These are phyloP conservation scores for Macrophya annulata DNA, from an alignment of 2,888 invertebrate genomes.

Conservation along the genomic window DNA sequence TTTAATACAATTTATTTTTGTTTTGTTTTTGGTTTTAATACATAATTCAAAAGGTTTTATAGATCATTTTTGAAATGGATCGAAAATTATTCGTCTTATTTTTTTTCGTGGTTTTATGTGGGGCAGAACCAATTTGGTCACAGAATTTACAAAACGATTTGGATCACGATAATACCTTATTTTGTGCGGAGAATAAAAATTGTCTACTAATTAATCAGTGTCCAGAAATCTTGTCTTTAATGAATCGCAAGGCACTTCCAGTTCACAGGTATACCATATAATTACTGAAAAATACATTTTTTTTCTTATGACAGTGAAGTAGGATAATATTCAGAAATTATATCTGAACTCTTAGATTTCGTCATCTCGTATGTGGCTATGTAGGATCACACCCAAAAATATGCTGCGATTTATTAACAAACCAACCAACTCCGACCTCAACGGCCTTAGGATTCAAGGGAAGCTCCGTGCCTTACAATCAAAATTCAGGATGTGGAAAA, in stretches of 20 bases:
- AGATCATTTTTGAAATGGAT: constrained; percentile 4
- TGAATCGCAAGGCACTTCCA: constrained; percentile 68
- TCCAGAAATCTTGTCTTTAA: constrained; percentile 65
- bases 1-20: neutral
- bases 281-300: constrained; percentile 32
- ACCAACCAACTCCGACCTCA: constrained; percentile 51
- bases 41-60: neutral
- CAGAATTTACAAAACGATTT: constrained; percentile 59
- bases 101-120: neutral
- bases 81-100: neutral
- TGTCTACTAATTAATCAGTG: constrained; percentile 68
- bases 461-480: constrained; percentile 29
- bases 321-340: neutral
- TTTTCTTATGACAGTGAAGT: neutral
- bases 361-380: constrained; percentile 72
- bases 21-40: neutral
- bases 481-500: constrained; percentile 68
- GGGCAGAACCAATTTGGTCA: constrained; percentile 37
- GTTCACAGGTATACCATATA: constrained; percentile 68
- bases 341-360: constrained; percentile 65
- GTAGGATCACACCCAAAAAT: constrained; percentile 67
- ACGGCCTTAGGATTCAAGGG: constrained; percentile 49
- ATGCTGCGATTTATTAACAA: constrained; percentile 66
- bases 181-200: constrained; percentile 66
- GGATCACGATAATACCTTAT: constrained; percentile 61